Percentiles rank a stretch among this genome's conserved stretches.
These are phyloP conservation scores for Tethea ocularis DNA, from an alignment of 2,888 invertebrate genomes.

Conservation along the genomic window DNA sequence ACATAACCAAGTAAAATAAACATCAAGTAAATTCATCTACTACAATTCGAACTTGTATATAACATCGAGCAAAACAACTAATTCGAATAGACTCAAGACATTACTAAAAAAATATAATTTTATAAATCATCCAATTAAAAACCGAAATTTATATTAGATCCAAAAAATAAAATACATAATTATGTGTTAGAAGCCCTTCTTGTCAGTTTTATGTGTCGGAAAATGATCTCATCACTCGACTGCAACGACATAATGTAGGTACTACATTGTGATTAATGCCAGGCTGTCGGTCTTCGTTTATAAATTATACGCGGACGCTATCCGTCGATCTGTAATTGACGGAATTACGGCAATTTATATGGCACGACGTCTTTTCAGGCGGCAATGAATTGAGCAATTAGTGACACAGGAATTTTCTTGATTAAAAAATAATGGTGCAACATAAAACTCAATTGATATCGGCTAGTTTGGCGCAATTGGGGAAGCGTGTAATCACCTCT, in stretches of 20 bases:
- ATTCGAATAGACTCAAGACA: no score
- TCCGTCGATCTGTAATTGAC: slow-evolving; percentile 73
- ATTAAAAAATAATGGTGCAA: slow-evolving; percentile 54
- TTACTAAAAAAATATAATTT: no score
- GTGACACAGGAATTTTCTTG: slow-evolving; percentile 43
- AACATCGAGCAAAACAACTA: no score
- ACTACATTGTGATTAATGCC: slow-evolving; percentile 67
- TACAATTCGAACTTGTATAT: no score
- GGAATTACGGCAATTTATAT: slow-evolving; percentile 67
- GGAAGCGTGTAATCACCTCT: neutral
- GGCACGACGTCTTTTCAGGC: slow-evolving; percentile 40
- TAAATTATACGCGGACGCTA: slow-evolving; percentile 60
- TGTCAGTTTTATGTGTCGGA: slow-evolving; percentile 16
- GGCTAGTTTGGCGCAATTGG: neutral
- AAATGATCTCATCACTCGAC: slow-evolving; percentile 61
- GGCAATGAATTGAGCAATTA: slow-evolving; percentile 72
- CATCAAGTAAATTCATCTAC: no score
- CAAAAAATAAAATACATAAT: no score
- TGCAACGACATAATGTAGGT: slow-evolving; percentile 45
- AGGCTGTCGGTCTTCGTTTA: slow-evolving; percentile 48
- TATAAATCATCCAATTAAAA: no score
- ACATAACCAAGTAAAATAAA: neutral
- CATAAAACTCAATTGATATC: slow-evolving; percentile 38
- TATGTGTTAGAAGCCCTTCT: neutral
- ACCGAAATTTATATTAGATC: no score